Percentiles rank a stretch among this genome's conserved stretches.
phyloP scores from a whole-genome alignment of 1,140 invertebrate species.

The Anoplophora glabripennis region DNA sequence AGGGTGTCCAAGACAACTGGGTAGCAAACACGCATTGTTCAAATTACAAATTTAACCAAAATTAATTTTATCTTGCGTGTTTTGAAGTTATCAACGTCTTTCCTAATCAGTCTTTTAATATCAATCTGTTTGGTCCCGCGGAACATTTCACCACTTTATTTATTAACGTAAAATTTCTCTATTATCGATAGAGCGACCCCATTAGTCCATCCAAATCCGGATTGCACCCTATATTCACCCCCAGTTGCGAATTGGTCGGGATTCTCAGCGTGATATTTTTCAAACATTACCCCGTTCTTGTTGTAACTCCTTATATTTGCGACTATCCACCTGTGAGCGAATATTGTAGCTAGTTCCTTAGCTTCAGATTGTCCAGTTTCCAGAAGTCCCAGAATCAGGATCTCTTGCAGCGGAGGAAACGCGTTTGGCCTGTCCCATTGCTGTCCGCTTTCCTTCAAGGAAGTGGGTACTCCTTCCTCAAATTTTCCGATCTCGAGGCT shows the following conservation, averaged over 20 bases:
- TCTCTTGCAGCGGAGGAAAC: slow-evolving; percentile 81
- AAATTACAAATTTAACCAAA: no score
- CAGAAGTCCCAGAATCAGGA: slow-evolving; percentile 56
- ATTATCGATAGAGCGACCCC: slow-evolving; percentile 57
- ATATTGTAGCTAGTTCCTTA: slow-evolving; percentile 61
- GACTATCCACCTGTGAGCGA: slow-evolving; percentile 70
- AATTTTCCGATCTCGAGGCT: slow-evolving; percentile 52
- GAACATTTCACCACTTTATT: no score
- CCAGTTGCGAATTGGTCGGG: slow-evolving; percentile 76
- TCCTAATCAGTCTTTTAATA: no score
- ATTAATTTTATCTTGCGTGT: no score
- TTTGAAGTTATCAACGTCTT: no score
- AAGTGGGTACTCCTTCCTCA: slow-evolving; percentile 70
- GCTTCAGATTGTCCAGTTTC: slow-evolving; percentile 57
- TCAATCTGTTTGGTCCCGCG: no score
- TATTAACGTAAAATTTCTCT: no score
- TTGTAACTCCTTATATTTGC: slow-evolving; percentile 65
- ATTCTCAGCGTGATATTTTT: slow-evolving; percentile 78
- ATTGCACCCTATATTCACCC: slow-evolving; percentile 86
- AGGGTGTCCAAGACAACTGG: no score
- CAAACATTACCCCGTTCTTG: slow-evolving; percentile 67
- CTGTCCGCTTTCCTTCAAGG: slow-evolving; percentile 65
- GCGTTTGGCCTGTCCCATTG: slow-evolving; percentile 91
- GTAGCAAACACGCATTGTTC: no score
- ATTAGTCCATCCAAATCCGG: slow-evolving; percentile 94